These are phyloP conservation scores for Sphaerodactylus townsendi DNA, from an alignment of 2,113 vertebrate species.

Conservation along the genomic window DNA sequence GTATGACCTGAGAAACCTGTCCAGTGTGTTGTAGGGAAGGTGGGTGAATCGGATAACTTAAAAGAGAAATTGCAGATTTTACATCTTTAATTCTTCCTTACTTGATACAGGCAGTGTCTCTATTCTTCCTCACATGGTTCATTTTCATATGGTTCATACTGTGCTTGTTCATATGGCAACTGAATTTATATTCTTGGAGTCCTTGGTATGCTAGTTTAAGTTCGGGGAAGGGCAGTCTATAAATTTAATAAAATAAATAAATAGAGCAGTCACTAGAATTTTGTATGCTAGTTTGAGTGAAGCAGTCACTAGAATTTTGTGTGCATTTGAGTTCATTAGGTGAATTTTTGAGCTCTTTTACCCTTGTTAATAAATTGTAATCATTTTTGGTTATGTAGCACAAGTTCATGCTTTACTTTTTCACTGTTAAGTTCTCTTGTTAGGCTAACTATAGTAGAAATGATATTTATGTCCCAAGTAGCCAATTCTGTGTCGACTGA, in stretches of 20 bases:
- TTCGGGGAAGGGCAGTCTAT: too few relatives aligned
- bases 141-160: neutral
- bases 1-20: slow-evolving; percentile 2
- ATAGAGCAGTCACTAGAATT: too few relatives aligned
- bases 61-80: neutral
- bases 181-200: neutral
- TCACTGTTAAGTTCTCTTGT: neutral
- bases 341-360: neutral
- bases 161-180: slow-evolving; percentile 13
- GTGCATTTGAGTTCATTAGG: neutral
- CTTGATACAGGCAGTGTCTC: neutral
- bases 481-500: neutral
- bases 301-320: neutral
- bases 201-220: neutral
- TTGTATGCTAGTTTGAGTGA: neutral
- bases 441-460: neutral
- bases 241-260: too few relatives aligned
- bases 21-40: neutral
- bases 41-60: neutral
- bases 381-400: neutral
- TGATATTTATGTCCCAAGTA: neutral
- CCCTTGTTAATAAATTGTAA: neutral
- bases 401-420: neutral
- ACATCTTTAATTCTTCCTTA: neutral
- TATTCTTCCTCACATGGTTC: slow-evolving; percentile 5